Base-by-base conservation (phyloP, 2,797 vertebrate species). In the Galago senegalensis region DNA sequence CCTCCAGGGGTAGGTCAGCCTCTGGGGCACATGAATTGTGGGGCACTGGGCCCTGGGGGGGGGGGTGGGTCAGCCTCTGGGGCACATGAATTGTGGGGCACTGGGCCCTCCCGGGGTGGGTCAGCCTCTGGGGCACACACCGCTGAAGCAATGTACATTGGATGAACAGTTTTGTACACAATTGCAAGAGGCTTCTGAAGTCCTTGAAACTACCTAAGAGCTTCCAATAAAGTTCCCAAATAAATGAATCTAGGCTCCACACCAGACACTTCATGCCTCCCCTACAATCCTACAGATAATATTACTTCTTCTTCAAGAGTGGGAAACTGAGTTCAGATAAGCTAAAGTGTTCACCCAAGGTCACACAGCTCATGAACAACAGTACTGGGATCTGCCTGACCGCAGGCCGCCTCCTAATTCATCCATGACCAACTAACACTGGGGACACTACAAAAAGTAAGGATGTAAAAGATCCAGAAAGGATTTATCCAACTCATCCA, bases 361-460 rank as follows among this genome's bases (percentile, higher is more conserved):
- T 77, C 80, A 53, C 65, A 70, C 13, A 84, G 70, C 63, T 84
- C 87, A 61, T 9, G 16, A 75, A 79, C 5, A 21, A 46, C 23
- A 18, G 11, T 3, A 0, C 23, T 1, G 4, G 1, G 18, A 63
- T n/a, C 40, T 3, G 7, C 49, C 29, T 40, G 65, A 53, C 20
- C 14, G 29, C 11, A 86, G 4, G 53, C 34, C 8, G 29, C 31
- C 73, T 46, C 60, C 69, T 46, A 23, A 37, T 46, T 27, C 34
- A 21, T 6, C n/a, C 12, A 31, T 10, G 16, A 82, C 3, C 60
- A 63, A 46, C 82, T 61, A 20, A 73, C 0, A 7, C 21, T 56
- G 8, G 40, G 20, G 8, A 53, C 1, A 6, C n/a, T 29, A 40
- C 7, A 11, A 73, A 93, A 91, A 60, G 12, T 60, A 76, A 75